Evolutionary conservation across 2,797 vertebrate species (phyloP).

Genomic region (Hypotaenidia okinawae): DNA sequence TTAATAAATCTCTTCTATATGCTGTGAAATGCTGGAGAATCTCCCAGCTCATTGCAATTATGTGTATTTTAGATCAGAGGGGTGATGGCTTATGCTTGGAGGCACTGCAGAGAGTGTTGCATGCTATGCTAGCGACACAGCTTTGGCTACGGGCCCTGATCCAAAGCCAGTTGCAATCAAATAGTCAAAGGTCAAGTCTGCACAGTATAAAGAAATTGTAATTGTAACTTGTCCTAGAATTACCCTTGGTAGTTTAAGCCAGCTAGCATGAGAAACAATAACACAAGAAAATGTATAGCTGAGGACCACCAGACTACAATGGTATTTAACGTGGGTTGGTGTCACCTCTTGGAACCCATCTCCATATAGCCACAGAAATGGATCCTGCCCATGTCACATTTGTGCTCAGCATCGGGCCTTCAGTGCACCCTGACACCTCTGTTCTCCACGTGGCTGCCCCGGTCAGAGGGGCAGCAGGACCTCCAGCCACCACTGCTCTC

Average conservation of each 20-base stretch:
- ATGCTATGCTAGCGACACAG: conserved; percentile 10
- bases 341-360: not conserved
- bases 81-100: conserved; percentile 29
- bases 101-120: conserved; percentile 47
- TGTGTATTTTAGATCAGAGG: conserved; percentile 55
- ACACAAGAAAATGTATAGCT: not conserved
- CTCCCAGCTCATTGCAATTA: conserved; percentile 42
- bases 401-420: not conserved
- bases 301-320: not conserved
- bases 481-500: not conserved
- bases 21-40: conserved; percentile 45
- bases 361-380: fast-evolving
- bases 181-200: conserved; percentile 62
- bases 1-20: conserved; percentile 53
- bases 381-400: fast-evolving
- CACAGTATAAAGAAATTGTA: conserved; percentile 48
- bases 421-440: not conserved
- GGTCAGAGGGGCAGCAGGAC: not conserved
- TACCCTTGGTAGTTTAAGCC: conserved; percentile 44
- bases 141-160: conserved; percentile 53
- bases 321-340: not conserved
- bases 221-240: conserved; percentile 56
- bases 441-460: fast-evolving
- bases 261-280: conserved; percentile 8
- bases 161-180: conserved; percentile 56